Evolutionary conservation across 92 coral and sea anemone species (phyloP).

Genomic region (Ricordea florida): DNA sequence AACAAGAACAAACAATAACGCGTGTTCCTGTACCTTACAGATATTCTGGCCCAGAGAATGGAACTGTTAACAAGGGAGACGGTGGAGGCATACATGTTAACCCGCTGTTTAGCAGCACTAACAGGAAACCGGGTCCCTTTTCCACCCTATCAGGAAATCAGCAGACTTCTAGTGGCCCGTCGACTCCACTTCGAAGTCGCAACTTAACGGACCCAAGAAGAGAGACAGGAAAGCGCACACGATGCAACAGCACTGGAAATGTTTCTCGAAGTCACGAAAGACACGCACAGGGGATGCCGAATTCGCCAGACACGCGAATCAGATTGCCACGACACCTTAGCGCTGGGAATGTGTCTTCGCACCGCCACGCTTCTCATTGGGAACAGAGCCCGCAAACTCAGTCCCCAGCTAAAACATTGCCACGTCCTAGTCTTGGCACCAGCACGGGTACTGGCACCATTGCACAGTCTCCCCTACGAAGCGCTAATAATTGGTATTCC

Average conservation of each 20-base stretch:
- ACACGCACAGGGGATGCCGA: conserved; percentile 5
- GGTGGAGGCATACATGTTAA: conserved; percentile 54
- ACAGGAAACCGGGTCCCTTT: neutral
- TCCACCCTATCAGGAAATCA: neutral
- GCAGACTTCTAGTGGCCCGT: conserved; percentile 5
- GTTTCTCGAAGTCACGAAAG: conserved; percentile 50
- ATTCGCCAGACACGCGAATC: neutral
- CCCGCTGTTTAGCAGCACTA: conserved; percentile 50
- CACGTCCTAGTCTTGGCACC: neutral
- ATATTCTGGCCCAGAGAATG: conserved; percentile 45
- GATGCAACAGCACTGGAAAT: conserved; percentile 65
- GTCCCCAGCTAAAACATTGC: conserved; percentile 18
- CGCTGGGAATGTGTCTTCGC: conserved; percentile 62
- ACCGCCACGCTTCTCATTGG: neutral
- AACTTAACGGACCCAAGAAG: conserved; percentile 11
- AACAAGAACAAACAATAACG: too few relatives aligned
- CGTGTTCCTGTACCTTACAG: too few relatives aligned
- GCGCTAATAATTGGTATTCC: neutral
- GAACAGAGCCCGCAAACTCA: neutral
- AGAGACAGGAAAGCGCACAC: neutral
- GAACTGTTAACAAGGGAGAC: conserved; percentile 37
- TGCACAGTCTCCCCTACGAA: neutral
- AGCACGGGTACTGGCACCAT: neutral
- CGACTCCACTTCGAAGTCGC: conserved; percentile 19
- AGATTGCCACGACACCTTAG: conserved; percentile 61